Conservation (phyloP, 2,797 vertebrate genomes). For the Threskiornis aethiopicus region DNA sequence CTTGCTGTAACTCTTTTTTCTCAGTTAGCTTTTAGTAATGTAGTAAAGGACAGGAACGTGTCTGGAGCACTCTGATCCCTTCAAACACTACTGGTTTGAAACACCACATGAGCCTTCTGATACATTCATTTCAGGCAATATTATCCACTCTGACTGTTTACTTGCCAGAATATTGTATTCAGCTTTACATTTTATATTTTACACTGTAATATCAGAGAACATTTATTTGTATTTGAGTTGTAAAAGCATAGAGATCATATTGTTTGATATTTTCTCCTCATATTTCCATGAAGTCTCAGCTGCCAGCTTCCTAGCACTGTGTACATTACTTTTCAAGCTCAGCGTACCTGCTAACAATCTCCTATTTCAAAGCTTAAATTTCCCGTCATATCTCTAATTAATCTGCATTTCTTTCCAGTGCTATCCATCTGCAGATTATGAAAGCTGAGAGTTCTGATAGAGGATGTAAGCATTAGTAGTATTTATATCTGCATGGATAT, state of each 20-base stretch:
- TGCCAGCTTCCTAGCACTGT: neutral
- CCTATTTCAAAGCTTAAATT: slow-evolving; percentile 26
- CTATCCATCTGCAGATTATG: neutral
- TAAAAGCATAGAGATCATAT: neutral
- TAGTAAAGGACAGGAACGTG: neutral
- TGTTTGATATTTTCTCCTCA: neutral
- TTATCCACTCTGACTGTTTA: neutral
- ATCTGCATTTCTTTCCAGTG: neutral
- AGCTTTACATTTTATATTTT: neutral
- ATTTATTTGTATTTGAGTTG: neutral
- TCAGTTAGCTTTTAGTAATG: neutral
- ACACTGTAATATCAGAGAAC: neutral
- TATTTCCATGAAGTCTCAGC: neutral
- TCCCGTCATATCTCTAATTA: neutral
- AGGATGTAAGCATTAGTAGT: neutral
- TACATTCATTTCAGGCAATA: neutral
- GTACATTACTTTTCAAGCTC: neutral
- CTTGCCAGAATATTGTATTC: neutral
- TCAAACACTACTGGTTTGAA: neutral
- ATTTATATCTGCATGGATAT: neutral
- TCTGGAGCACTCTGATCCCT: neutral
- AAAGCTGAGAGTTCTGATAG: neutral
- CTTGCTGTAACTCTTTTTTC: neutral
- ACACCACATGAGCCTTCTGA: neutral
- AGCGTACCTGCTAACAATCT: neutral